A percentile compares a stretch with the other conserved stretches of the same genome.
Conservation (phyloP, 2,797 vertebrate genomes). For the Clarias fuscus region DNA sequence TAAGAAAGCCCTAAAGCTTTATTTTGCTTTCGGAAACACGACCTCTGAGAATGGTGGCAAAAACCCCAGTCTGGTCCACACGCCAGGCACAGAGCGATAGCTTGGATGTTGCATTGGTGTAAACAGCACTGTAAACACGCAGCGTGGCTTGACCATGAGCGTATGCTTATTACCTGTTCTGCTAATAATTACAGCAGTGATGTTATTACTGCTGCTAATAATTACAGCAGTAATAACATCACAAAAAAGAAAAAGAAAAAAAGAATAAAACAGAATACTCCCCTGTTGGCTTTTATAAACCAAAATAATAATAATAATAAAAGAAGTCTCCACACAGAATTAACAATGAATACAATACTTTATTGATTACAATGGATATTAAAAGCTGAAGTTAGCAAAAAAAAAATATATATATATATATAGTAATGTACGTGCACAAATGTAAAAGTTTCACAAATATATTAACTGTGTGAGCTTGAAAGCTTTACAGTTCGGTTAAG, state of each 20-base stretch:
- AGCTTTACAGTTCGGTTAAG: constrained; percentile 66
- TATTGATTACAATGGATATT: constrained; percentile 70
- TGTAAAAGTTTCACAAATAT: constrained; percentile 46
- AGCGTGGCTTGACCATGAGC: background rate
- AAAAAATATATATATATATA: background rate
- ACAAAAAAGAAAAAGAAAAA: background rate
- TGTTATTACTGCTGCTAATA: too few relatives aligned
- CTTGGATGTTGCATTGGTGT: background rate
- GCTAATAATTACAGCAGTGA: background rate
- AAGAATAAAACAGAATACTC: background rate
- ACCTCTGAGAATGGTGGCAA: background rate
- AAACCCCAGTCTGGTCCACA: background rate
- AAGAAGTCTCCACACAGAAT: constrained; percentile 65
- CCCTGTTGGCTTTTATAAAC: constrained; percentile 32
- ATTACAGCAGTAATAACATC: background rate
- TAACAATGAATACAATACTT: constrained; percentile 64
- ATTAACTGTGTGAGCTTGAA: constrained; percentile 61
- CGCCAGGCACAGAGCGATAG: background rate
- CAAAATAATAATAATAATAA: constrained; percentile 50
- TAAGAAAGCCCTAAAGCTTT: background rate
- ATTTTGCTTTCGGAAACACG: background rate
- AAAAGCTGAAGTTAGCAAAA: constrained; percentile 64
- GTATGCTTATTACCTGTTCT: background rate
- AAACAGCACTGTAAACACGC: background rate
- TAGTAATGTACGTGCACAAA: constrained; percentile 38